phyloP scores from a whole-genome alignment of 2,797 vertebrate genomes.

The Coreius guichenoti region DNA sequence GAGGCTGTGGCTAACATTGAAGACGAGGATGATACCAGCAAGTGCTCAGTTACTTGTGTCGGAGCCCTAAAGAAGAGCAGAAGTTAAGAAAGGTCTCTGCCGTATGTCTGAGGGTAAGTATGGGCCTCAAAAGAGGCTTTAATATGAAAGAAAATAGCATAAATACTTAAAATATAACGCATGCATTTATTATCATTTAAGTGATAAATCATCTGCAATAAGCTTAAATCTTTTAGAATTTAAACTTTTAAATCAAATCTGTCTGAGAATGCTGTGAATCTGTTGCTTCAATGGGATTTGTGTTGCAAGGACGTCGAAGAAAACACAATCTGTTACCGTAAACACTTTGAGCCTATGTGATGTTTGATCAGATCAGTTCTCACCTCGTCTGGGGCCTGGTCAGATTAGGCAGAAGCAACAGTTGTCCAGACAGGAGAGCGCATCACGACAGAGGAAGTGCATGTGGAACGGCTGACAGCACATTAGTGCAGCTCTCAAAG shows the following conservation, averaged over 20 bases:
- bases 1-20: slow-evolving; percentile 52
- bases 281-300: neutral
- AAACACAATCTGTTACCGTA: slow-evolving; percentile 18
- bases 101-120: slow-evolving; percentile 44
- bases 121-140: neutral
- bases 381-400: slow-evolving; percentile 32
- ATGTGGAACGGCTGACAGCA: slow-evolving; percentile 32
- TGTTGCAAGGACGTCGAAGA: neutral
- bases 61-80: slow-evolving; percentile 18
- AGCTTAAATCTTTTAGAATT: too few species aligned
- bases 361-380: slow-evolving; percentile 1
- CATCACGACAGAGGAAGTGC: slow-evolving; percentile 25
- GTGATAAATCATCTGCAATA: neutral
- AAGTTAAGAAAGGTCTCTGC: slow-evolving; percentile 2
- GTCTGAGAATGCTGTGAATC: slow-evolving; percentile 3
- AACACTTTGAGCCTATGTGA: neutral
- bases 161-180: neutral
- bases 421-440: slow-evolving; percentile 38
- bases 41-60: slow-evolving; percentile 34
- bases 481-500: slow-evolving; percentile 44
- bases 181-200: neutral
- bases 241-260: neutral
- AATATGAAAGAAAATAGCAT: neutral
- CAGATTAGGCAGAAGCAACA: slow-evolving; percentile 40
- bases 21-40: slow-evolving; percentile 21